Base-by-base conservation (phyloP, 1,140 invertebrate genomes). In the Heterodera carotae region DNA sequence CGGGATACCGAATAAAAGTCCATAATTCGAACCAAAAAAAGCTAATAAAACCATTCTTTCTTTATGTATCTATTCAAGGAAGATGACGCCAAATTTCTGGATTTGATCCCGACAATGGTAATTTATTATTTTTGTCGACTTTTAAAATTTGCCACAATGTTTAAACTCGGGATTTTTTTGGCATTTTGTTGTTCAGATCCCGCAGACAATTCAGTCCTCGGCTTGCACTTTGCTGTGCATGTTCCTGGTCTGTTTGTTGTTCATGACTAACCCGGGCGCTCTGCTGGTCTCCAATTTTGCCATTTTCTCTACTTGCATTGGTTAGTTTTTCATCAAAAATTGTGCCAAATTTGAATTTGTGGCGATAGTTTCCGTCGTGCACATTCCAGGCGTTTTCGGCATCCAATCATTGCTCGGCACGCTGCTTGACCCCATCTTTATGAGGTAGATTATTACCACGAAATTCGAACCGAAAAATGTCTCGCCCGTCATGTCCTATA, bases 41-140 rank as follows among this genome's bases (percentile, higher is more conserved):
- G 74, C 77, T 74, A 34, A 73, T 72, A 72, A 73, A 5, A 27
- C 12, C n/a, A n/a, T n/a, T n/a, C n/a, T n/a, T n/a, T n/a, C n/a
- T n/a, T 75, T 34, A 66, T 70, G 29, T n/a, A 22, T 7, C 12
- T 8, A 76, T 36, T 29, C 15, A 18, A 34, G 43, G 71, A 79
- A 71, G 84, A 86, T 33, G 85, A 88, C 56, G 77, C 83, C 2
- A 88, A 86, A 74, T 88, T 81, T 86, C 70, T 86, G 31, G 85
- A 86, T 64, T 53, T 86, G 6, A 86, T 86, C 36, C 80, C 81
- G 18, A 85, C 84, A 60, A 84, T 85, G 83, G 76, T 74, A 29
- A 12, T 7, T 25, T 27, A 39, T 7, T 18, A 5, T 4, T 53
- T 22, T n/a, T 18, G 0, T 4, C 4, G 4, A 39, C 4, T 6